Conservation (phyloP, 1,140 invertebrate species). For the Atta cephalotes region DNA sequence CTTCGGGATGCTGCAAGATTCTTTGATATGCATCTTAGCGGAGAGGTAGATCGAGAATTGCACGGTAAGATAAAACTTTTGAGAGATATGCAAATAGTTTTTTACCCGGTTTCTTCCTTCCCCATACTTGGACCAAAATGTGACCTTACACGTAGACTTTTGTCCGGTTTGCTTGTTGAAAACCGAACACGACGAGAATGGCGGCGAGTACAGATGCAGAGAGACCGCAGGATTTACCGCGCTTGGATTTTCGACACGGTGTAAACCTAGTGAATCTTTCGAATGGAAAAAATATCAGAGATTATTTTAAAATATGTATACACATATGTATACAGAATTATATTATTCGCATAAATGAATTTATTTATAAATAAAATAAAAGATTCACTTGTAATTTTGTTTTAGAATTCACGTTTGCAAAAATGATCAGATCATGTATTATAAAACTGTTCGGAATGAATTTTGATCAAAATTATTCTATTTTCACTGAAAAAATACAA, state of each 20-base stretch:
- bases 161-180: constrained; percentile 97
- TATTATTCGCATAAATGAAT: background rate
- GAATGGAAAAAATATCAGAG: background rate
- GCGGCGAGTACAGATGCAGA: constrained; percentile 98
- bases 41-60: background rate
- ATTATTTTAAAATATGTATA: background rate
- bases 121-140: constrained; percentile 97
- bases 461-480: too few species aligned
- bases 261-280: constrained; percentile 96
- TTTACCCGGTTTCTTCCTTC: constrained; percentile 87
- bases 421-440: too few species aligned
- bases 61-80: constrained; percentile 4
- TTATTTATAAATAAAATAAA: background rate
- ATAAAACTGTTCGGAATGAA: too few species aligned
- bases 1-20: background rate
- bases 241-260: constrained; percentile 98
- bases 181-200: constrained; percentile 94
- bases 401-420: background rate
- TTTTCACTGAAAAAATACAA: too few species aligned
- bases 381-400: background rate
- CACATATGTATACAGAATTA: background rate
- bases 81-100: constrained; percentile 20
- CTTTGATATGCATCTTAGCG: constrained; percentile 12
- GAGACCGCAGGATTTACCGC: constrained; percentile 95
- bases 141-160: constrained; percentile 89